A percentile compares a stretch with the other conserved stretches of the same genome.
Conservation (phyloP, 2,113 vertebrate genomes). For the Campylorhamphus procurvoides region DNA sequence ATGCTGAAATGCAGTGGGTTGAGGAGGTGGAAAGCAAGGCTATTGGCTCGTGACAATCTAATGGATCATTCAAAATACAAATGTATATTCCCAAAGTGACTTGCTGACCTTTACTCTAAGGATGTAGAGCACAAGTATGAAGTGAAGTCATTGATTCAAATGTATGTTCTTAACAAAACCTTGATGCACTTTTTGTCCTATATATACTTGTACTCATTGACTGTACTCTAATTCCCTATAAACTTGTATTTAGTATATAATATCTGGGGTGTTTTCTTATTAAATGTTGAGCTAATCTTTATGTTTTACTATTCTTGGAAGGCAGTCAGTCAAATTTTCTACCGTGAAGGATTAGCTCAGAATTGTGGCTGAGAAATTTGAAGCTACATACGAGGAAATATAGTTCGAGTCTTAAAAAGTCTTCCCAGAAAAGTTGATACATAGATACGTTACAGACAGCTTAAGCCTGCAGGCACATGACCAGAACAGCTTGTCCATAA, state of each 20-base stretch:
- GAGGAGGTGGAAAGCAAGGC: accelerated
- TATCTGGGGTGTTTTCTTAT: neutral
- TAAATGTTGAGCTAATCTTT: neutral
- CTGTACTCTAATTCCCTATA: neutral
- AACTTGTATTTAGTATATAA: neutral
- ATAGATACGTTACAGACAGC: neutral
- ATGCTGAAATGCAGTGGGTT: neutral
- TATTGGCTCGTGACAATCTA: neutral
- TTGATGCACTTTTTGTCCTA: neutral
- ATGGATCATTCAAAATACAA: neutral
- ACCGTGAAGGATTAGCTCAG: neutral
- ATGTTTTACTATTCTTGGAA: neutral
- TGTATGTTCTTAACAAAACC: neutral
- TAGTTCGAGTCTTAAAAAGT: neutral
- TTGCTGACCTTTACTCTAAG: neutral
- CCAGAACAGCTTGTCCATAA: neutral
- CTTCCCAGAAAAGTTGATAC: neutral
- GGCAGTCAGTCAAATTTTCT: neutral
- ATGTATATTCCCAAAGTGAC: neutral
- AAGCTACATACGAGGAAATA: neutral
- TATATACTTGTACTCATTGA: neutral
- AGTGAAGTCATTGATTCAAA: neutral
- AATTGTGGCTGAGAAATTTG: neutral
- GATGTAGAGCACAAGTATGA: neutral
- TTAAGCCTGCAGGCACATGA: neutral